A percentile compares a stretch with the other conserved stretches of the same genome.
Evolutionary conservation across 2,113 vertebrate genomes (phyloP).

Genomic region (Cacatua alba): DNA sequence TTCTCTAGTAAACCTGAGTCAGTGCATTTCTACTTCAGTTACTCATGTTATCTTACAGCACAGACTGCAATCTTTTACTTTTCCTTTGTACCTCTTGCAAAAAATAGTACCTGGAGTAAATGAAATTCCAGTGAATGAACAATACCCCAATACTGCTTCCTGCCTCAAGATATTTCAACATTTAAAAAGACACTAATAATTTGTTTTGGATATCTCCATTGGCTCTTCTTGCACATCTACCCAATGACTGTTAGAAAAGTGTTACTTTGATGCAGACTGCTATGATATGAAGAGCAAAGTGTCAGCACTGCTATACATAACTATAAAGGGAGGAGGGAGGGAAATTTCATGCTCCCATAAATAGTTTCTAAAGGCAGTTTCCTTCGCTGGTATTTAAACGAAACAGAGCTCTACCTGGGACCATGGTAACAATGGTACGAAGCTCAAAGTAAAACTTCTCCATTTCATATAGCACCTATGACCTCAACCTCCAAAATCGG

Average conservation of each 20-base stretch:
- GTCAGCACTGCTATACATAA: neutral
- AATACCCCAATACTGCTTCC: neutral
- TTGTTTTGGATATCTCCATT: neutral
- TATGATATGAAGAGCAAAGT: neutral
- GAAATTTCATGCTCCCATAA: neutral
- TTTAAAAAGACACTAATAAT: neutral
- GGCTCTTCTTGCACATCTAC: neutral
- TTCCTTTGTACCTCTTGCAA: neutral
- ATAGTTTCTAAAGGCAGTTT: neutral
- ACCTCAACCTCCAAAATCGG: neutral
- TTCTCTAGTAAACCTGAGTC: neutral
- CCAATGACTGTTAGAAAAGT: neutral
- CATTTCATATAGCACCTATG: neutral
- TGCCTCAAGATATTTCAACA: neutral
- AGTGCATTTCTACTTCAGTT: neutral
- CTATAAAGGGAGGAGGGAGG: neutral
- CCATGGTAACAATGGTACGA: neutral
- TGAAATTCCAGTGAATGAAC: neutral
- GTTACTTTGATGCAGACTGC: neutral
- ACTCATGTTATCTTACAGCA: neutral
- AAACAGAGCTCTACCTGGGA: neutral
- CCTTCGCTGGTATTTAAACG: neutral
- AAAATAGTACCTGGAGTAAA: neutral
- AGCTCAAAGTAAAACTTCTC: neutral
- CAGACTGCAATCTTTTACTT: neutral